These are phyloP conservation scores for Ichneumon xanthorius DNA, from an alignment of 2,888 invertebrate species.

Conservation along the genomic window DNA sequence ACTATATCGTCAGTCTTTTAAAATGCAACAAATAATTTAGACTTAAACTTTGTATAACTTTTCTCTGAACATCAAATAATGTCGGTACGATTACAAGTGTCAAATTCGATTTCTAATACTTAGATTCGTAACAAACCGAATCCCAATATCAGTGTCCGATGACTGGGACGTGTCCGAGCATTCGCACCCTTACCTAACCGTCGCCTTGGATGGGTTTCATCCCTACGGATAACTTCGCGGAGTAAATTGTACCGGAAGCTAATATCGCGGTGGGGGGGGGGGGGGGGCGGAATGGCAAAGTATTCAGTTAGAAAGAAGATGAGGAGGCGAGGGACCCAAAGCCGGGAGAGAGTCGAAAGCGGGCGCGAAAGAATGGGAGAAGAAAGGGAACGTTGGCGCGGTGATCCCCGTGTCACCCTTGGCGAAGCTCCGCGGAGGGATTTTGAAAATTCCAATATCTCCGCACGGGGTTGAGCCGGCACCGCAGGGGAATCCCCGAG, in stretches of 20 bases:
- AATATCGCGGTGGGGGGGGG: conserved; percentile 3
- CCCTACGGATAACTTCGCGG: background rate
- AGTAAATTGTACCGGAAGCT: background rate
- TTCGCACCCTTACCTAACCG: too few relatives aligned
- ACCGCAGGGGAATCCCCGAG: conserved; percentile 67
- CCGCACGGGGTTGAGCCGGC: conserved; percentile 11
- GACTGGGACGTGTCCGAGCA: too few relatives aligned
- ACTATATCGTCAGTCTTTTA: too few relatives aligned
- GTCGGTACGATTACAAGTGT: too few relatives aligned
- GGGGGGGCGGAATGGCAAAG: background rate
- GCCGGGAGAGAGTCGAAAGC: conserved; percentile 11
- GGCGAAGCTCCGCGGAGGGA: conserved; percentile 56
- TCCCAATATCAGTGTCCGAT: too few relatives aligned
- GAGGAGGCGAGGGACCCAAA: background rate
- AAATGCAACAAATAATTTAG: too few relatives aligned
- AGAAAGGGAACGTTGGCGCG: background rate
- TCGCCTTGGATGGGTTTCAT: background rate
- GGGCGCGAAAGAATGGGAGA: conserved; percentile 22
- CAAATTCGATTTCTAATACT: too few relatives aligned
- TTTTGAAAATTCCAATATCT: conserved; percentile 75
- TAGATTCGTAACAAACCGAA: too few relatives aligned
- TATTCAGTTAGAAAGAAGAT: background rate
- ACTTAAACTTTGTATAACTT: too few relatives aligned
- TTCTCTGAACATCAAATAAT: too few relatives aligned
- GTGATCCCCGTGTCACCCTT: conserved; percentile 40